Evolutionary conservation across 2,113 vertebrate species (phyloP).

Genomic region (Megalops atlanticus): DNA sequence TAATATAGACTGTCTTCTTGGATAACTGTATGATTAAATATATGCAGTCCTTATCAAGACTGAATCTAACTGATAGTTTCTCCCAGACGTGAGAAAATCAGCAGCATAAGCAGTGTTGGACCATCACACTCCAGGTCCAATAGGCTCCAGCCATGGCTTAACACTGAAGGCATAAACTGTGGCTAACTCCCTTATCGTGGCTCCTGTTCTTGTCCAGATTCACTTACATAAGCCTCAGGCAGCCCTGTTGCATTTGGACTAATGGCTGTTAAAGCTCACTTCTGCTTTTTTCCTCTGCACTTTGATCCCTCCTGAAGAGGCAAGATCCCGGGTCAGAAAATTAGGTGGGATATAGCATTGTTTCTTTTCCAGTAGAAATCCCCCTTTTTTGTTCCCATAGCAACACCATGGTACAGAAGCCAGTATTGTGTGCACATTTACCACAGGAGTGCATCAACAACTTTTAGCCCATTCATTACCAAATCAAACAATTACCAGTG

Average conservation of each 20-base stretch:
- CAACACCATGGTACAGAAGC: conserved; percentile 1
- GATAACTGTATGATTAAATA: too few species aligned
- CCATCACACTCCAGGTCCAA: too few species aligned
- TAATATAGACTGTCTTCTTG: too few species aligned
- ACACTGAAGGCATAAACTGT: too few species aligned
- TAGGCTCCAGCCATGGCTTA: too few species aligned
- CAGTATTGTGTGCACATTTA: neutral
- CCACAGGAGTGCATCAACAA: neutral
- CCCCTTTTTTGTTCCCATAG: conserved; percentile 7
- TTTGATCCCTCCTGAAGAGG: neutral
- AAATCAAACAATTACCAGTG: neutral
- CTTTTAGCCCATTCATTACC: neutral
- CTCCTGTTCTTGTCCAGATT: neutral
- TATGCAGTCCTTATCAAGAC: too few species aligned
- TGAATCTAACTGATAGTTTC: too few species aligned
- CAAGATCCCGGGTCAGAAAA: neutral
- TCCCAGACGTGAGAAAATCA: too few species aligned
- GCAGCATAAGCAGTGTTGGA: too few species aligned
- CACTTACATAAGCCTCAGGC: neutral
- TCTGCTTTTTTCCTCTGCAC: neutral
- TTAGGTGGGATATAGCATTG: neutral
- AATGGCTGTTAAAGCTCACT: neutral
- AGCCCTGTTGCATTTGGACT: neutral
- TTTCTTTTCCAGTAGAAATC: neutral
- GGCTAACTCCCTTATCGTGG: too few species aligned